phyloP scores from a whole-genome alignment of 2,888 invertebrate genomes.

The Nemotelus pantherinus region DNA sequence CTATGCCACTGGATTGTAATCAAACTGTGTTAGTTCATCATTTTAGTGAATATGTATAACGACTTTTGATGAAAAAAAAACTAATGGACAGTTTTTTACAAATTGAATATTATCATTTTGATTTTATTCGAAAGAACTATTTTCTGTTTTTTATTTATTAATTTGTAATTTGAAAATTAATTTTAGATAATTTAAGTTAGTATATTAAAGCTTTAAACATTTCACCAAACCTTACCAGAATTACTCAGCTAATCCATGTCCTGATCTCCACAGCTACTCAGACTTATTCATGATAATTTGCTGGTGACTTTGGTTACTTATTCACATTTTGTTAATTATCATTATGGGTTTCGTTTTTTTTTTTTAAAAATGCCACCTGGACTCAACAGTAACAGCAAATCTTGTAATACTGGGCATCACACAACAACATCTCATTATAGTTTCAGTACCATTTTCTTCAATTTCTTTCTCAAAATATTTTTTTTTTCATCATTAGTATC shows the following conservation, averaged over 20 bases:
- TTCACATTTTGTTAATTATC: constrained; percentile 2
- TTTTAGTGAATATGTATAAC: no score
- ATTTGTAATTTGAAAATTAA: neutral
- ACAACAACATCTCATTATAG: neutral
- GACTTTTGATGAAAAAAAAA: neutral
- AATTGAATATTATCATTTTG: constrained; percentile 30
- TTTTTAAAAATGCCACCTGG: neutral
- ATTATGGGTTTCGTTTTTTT: neutral
- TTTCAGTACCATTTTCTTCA: neutral
- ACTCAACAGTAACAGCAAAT: constrained; percentile 3
- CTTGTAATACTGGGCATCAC: neutral
- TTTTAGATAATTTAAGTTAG: constrained; percentile 17
- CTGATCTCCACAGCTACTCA: constrained; percentile 13
- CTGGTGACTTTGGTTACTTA: constrained; percentile 35
- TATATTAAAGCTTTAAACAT: constrained; percentile 32
- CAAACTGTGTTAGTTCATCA: neutral
- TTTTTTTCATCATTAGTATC: no score
- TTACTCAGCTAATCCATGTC: neutral
- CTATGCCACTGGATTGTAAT: neutral
- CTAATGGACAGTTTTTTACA: constrained; percentile 34
- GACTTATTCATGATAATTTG: constrained; percentile 27
- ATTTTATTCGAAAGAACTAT: constrained; percentile 9
- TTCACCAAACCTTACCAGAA: neutral
- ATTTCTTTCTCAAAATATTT: neutral
- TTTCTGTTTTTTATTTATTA: constrained; percentile 24